Percentiles rank a stretch among this genome's conserved stretches.
These are phyloP conservation scores for Rhea pennata DNA, from an alignment of 2,113 vertebrate genomes.

Conservation along the genomic window DNA sequence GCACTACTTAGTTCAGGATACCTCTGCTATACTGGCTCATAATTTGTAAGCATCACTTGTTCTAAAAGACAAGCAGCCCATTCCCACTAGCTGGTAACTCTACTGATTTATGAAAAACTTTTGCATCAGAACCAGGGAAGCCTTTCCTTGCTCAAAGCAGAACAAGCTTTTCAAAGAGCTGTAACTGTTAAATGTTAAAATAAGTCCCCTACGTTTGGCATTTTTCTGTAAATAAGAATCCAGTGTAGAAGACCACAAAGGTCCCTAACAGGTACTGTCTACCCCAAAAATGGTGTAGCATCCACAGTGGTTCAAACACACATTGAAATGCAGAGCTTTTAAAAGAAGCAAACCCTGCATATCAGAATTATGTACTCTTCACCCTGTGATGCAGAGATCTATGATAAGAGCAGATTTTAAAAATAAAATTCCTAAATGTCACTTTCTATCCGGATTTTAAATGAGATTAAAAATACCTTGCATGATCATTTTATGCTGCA, in stretches of 20 bases:
- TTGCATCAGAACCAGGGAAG: background rate
- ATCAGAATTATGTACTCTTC: background rate
- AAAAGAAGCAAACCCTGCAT: background rate
- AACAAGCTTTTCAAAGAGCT: background rate
- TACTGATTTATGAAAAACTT: background rate
- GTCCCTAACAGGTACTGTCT: background rate
- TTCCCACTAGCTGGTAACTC: background rate
- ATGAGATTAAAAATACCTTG: background rate
- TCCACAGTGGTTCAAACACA: background rate
- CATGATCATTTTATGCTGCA: background rate
- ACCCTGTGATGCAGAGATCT: background rate
- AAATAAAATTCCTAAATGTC: background rate
- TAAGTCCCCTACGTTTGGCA: background rate
- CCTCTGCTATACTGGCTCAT: background rate
- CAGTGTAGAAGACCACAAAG: no score
- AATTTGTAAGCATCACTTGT: background rate
- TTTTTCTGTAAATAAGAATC: no score
- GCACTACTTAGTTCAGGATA: background rate
- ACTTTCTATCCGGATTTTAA: background rate
- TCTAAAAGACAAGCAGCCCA: background rate
- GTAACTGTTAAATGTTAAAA: background rate
- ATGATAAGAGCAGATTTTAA: background rate
- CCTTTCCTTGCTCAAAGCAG: background rate
- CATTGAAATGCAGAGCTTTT: background rate
- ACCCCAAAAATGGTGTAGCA: background rate